Percentiles rank a stretch among this genome's conserved stretches.
These are phyloP conservation scores for Pocillopora damicornis DNA, from an alignment of 64 coral and sea anemone genomes.

Conservation along the genomic window DNA sequence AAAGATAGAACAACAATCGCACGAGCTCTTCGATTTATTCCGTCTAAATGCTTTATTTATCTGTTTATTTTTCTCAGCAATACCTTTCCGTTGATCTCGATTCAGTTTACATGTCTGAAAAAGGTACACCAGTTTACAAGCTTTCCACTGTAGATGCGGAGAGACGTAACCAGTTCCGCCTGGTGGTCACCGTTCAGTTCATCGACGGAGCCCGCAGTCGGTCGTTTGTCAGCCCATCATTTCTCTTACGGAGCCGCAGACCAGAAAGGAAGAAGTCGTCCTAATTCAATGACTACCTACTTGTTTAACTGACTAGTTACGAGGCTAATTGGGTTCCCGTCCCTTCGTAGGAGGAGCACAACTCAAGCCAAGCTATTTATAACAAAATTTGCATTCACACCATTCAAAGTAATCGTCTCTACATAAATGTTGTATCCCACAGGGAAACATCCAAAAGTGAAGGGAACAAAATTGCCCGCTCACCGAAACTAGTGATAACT, in stretches of 20 bases:
- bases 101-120: constrained; percentile 61
- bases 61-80: constrained; percentile 14
- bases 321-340: neutral
- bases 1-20: neutral
- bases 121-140: constrained; percentile 73
- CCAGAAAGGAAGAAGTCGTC: constrained; percentile 31
- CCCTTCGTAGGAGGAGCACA: neutral
- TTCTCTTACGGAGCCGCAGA: constrained; percentile 63
- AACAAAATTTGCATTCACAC: neutral
- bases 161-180: constrained; percentile 77
- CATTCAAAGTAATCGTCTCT: too few species aligned
- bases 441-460: too few species aligned
- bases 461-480: too few species aligned
- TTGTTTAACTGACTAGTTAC: neutral
- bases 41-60: too few species aligned
- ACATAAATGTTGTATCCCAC: too few species aligned
- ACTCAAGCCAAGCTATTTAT: neutral
- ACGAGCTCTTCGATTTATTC: neutral
- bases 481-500: too few species aligned
- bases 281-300: neutral
- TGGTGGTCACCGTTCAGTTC: constrained; percentile 58
- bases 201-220: constrained; percentile 74
- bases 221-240: constrained; percentile 56
- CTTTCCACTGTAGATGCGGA: constrained; percentile 81
- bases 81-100: constrained; percentile 74